phyloP scores from a whole-genome alignment of 2,113 vertebrate species.

The Eurypyga helias region DNA sequence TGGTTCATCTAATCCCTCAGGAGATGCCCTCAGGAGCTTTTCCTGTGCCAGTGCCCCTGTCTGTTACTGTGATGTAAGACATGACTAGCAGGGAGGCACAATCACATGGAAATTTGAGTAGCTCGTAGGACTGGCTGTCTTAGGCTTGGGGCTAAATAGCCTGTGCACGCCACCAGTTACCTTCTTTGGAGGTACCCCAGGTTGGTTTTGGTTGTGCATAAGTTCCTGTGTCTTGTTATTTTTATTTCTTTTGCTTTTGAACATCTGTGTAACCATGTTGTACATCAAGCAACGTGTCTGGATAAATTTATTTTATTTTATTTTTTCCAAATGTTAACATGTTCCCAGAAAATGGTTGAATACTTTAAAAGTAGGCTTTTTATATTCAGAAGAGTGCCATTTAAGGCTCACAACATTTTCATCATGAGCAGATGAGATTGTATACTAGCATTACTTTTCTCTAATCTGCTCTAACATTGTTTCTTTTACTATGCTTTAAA shows the following conservation, averaged over 20 bases:
- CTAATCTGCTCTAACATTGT: neutral
- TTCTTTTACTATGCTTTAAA: neutral
- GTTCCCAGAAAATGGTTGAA: neutral
- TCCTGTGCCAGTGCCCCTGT: neutral
- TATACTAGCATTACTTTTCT: neutral
- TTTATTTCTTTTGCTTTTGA: neutral
- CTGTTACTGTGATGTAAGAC: rapidly evolving
- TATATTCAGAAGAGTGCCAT: neutral
- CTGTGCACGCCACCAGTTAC: neutral
- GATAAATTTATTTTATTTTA: neutral
- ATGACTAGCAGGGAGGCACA: neutral
- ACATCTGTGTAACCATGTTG: neutral
- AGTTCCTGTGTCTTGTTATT: neutral
- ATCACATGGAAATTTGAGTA: neutral
- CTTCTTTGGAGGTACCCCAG: neutral
- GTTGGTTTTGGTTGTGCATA: neutral
- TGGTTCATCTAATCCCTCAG: neutral
- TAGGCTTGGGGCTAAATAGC: neutral
- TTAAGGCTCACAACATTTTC: neutral
- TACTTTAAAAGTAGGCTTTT: neutral
- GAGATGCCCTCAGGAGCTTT: neutral
- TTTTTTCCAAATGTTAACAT: neutral
- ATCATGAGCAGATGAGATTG: neutral
- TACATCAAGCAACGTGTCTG: neutral
- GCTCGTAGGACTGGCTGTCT: neutral